A percentile compares a stretch with the other conserved stretches of the same genome.
Conservation (phyloP, 1,140 invertebrate species). For the Dendrolimus punctatus region DNA sequence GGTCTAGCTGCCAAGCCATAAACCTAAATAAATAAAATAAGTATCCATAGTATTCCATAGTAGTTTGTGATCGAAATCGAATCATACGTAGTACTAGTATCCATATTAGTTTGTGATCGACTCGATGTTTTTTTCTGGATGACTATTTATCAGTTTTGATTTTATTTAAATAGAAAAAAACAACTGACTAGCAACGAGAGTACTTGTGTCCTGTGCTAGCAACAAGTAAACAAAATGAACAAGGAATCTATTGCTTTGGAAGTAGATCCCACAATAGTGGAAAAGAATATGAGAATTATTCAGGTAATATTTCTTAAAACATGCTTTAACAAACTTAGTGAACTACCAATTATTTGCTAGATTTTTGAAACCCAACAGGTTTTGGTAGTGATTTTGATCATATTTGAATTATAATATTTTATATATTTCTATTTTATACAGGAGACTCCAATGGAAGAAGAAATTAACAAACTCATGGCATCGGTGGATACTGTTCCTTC, state of each 20-base stretch:
- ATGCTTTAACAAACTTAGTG: background rate
- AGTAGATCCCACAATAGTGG: conserved; percentile 62
- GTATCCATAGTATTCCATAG: no score
- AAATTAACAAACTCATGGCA: conserved; percentile 56
- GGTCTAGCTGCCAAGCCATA: no score
- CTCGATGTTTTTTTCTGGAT: no score
- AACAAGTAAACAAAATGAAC: conserved; percentile 32
- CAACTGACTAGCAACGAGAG: no score
- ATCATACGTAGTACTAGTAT: no score
- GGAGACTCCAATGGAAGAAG: conserved; percentile 54
- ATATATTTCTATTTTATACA: no score
- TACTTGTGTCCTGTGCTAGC: conserved; percentile 3
- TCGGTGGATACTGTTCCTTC: conserved; percentile 40
- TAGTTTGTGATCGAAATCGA: no score
- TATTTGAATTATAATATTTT: conserved; percentile 7
- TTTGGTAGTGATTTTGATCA: conserved; percentile 6
- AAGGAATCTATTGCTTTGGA: conserved; percentile 62
- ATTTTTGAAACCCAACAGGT: conserved; percentile 1
- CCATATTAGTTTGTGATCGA: no score
- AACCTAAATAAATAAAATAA: no score
- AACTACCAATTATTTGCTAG: background rate
- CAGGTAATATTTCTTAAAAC: conserved; percentile 26
- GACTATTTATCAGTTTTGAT: no score
- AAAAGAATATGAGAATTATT: conserved; percentile 62
- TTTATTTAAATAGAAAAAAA: no score